Evolutionary conservation across 2,797 vertebrate genomes (phyloP).

Genomic region (Lutjanus campechanus): DNA sequence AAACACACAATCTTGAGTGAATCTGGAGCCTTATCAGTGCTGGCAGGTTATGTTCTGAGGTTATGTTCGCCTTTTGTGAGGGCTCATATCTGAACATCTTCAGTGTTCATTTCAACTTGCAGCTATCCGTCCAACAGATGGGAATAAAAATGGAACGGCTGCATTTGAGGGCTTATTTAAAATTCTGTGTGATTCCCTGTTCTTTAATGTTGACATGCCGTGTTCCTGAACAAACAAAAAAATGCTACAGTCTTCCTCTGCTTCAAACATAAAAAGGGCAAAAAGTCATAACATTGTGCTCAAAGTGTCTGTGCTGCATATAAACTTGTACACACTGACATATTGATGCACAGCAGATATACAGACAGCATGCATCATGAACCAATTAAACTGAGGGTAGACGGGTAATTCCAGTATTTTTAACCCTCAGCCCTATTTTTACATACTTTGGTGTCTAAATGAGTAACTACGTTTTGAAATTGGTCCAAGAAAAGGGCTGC

Average conservation of each 20-base stretch:
- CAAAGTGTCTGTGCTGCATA: slow-evolving; percentile 11
- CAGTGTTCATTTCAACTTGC: slow-evolving; percentile 22
- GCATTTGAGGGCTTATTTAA: slow-evolving; percentile 48
- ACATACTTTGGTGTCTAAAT: too few species aligned
- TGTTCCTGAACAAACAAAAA: slow-evolving; percentile 53
- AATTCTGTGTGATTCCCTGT: slow-evolving; percentile 50
- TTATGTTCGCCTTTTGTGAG: slow-evolving; percentile 26
- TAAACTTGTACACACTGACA: background rate
- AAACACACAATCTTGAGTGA: slow-evolving; percentile 48
- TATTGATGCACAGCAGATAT: slow-evolving; percentile 9
- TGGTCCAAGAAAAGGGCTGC: too few species aligned
- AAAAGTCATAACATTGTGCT: slow-evolving; percentile 32
- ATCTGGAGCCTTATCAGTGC: slow-evolving; percentile 39
- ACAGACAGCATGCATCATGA: background rate
- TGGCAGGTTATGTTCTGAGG: slow-evolving; percentile 47
- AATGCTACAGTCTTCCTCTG: slow-evolving; percentile 27
- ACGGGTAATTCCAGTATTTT: background rate
- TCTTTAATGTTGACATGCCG: slow-evolving; percentile 38
- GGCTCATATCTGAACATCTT: slow-evolving; percentile 30
- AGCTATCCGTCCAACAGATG: slow-evolving; percentile 16
- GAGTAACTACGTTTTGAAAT: too few species aligned
- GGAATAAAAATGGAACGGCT: slow-evolving; percentile 11
- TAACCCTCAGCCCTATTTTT: too few species aligned
- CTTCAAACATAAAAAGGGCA: slow-evolving; percentile 39
- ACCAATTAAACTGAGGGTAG: slow-evolving; percentile 3